Percentiles rank a stretch among this genome's conserved stretches.
These are phyloP conservation scores for Coendou prehensilis DNA, from an alignment of 2,797 vertebrate species.

Conservation along the genomic window DNA sequence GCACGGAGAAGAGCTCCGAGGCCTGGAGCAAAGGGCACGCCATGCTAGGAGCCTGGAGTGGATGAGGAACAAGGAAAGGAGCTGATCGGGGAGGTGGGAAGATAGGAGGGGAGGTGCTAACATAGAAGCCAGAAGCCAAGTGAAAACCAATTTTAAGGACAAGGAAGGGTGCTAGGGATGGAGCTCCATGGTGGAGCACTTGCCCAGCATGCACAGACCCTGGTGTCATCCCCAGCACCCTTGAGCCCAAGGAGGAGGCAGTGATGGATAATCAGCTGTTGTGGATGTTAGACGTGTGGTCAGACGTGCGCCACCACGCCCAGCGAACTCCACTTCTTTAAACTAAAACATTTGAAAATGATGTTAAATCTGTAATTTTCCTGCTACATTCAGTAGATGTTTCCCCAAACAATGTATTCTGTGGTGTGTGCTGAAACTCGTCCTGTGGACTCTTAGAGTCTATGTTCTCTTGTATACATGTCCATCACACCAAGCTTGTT, in stretches of 20 bases:
- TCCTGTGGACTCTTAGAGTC: background rate
- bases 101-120: background rate
- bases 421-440: background rate
- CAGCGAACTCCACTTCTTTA: background rate
- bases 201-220: background rate
- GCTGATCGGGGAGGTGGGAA: background rate
- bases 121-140: too few species aligned
- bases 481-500: background rate
- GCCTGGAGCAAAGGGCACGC: background rate
- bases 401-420: background rate
- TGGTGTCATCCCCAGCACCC: background rate
- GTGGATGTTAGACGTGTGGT: too few species aligned
- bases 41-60: background rate
- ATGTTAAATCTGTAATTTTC: background rate
- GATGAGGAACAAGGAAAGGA: background rate
- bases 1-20: background rate
- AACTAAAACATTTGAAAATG: conserved; percentile 45
- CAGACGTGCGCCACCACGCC: background rate
- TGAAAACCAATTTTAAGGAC: background rate
- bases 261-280: background rate
- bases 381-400: background rate
- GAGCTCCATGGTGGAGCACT: background rate
- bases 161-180: background rate
- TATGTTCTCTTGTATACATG: background rate
- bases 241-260: background rate